Percentiles rank a stretch among this genome's conserved stretches.
Evolutionary conservation across 2,797 vertebrate species (phyloP).

Genomic region (Rhinichthys osculus): DNA sequence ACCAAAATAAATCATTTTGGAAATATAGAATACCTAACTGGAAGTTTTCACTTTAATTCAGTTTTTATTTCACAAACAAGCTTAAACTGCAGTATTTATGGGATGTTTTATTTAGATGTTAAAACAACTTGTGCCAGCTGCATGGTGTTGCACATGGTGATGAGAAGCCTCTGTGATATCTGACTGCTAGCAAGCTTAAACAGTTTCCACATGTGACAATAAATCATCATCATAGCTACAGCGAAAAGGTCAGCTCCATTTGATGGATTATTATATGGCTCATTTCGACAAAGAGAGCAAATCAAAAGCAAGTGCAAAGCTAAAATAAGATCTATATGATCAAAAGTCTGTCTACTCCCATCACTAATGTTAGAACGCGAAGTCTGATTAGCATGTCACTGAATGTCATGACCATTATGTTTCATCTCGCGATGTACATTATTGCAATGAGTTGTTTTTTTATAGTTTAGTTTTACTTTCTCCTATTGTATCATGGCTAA

Average conservation of each 20-base stretch:
- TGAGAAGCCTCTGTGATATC: constrained; percentile 19
- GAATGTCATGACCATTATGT: neutral
- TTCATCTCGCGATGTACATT: neutral
- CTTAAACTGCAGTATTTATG: neutral
- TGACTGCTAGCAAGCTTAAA: constrained; percentile 43
- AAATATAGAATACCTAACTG: neutral
- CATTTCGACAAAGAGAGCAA: constrained; percentile 1
- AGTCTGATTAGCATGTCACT: neutral
- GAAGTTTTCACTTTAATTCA: neutral
- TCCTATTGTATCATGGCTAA: neutral
- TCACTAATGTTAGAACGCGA: neutral
- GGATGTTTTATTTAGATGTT: neutral
- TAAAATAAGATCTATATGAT: neutral
- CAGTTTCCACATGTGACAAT: constrained; percentile 47
- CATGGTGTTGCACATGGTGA: neutral
- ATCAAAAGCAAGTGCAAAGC: constrained; percentile 4
- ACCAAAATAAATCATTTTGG: neutral
- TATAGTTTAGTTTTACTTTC: neutral
- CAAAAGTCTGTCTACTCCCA: neutral
- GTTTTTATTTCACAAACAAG: neutral
- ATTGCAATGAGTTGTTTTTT: neutral
- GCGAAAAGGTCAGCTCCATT: neutral
- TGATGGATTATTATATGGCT: constrained; percentile 16
- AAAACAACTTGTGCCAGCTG: neutral
- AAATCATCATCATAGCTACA: constrained; percentile 27